These are phyloP conservation scores for Clupea harengus DNA, from an alignment of 2,113 vertebrate species.

Conservation along the genomic window DNA sequence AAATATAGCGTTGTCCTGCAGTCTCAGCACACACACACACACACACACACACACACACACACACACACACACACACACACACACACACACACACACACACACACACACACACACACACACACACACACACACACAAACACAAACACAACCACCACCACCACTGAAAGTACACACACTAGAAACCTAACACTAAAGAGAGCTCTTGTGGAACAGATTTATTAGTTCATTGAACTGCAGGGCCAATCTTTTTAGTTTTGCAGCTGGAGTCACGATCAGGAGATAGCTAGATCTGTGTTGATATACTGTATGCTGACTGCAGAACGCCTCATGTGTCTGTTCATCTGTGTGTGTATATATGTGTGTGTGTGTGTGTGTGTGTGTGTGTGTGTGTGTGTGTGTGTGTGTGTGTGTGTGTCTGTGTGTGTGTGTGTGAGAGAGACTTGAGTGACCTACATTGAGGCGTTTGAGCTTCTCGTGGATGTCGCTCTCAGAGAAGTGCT, in stretches of 20 bases:
- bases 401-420: background rate
- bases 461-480: constrained; percentile 91
- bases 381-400: background rate
- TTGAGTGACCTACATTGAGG: constrained; percentile 77
- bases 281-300: background rate
- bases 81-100: background rate
- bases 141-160: background rate
- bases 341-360: background rate
- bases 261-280: background rate
- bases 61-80: background rate
- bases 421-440: background rate
- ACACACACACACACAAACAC: background rate
- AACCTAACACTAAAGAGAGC: background rate
- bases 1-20: too few species aligned
- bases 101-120: background rate
- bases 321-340: background rate
- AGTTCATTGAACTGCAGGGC: background rate
- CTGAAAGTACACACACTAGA: background rate
- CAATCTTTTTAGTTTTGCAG: background rate
- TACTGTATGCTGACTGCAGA: background rate
- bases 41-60: background rate
- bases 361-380: background rate
- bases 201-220: background rate
- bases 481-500: constrained; percentile 92
- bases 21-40: background rate